phyloP scores from a whole-genome alignment of 2,888 invertebrate genomes.

The Platycheirus albimanus region DNA sequence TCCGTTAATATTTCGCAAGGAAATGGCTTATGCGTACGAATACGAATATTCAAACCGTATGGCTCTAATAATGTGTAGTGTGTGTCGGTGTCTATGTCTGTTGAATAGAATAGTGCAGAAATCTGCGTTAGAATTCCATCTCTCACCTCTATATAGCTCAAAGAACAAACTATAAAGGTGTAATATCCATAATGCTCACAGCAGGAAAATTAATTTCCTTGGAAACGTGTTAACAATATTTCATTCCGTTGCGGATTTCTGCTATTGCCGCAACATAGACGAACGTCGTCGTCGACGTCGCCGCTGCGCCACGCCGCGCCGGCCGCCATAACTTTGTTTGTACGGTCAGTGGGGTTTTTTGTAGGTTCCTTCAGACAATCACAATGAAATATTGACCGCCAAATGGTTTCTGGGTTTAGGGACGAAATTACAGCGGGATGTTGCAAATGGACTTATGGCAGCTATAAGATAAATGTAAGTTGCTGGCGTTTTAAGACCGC shows the following conservation, averaged over 20 bases:
- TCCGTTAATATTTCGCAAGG: constrained; percentile 48
- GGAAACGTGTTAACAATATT: constrained; percentile 72
- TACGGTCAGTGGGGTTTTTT: constrained; percentile 10
- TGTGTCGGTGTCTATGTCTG: constrained; percentile 22
- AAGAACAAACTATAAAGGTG: constrained; percentile 68
- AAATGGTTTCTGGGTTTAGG: constrained; percentile 36
- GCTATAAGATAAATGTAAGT: constrained; percentile 53
- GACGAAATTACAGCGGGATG: constrained; percentile 44
- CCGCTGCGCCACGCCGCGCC: background rate
- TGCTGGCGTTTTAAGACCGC: constrained; percentile 53
- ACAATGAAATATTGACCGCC: constrained; percentile 49
- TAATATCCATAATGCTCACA: constrained; percentile 72
- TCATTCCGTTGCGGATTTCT: constrained; percentile 64
- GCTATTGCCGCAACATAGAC: constrained; percentile 38
- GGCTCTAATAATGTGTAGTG: constrained; percentile 26
- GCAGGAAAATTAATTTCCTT: constrained; percentile 73
- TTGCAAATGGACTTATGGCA: constrained; percentile 48
- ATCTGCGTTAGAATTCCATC: constrained; percentile 50
- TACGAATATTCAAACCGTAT: background rate
- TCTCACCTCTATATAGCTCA: constrained; percentile 20
- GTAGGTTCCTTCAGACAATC: constrained; percentile 10
- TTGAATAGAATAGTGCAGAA: too few species aligned
- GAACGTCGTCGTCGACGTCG: constrained; percentile 20
- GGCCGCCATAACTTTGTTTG: constrained; percentile 39
- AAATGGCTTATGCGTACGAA: constrained; percentile 48